phyloP scores from a whole-genome alignment of 2,113 vertebrate genomes.

The Astur gentilis region DNA sequence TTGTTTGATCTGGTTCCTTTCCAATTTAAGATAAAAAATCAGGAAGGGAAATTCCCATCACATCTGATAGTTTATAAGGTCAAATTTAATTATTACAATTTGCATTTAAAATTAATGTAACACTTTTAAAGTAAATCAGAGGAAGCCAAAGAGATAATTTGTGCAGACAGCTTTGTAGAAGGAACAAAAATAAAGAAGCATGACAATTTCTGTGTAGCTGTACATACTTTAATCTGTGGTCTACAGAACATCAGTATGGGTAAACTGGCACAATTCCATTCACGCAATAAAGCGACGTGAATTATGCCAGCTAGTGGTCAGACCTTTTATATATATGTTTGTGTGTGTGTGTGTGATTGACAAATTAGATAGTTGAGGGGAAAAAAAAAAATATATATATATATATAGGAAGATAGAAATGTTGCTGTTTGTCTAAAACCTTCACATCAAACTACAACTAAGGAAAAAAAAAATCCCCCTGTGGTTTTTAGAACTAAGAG shows the following conservation, averaged over 20 bases:
- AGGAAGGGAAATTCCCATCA: constrained; percentile 52
- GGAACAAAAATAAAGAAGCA: constrained; percentile 25
- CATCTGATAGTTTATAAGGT: constrained; percentile 52
- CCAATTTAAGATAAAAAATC: constrained; percentile 50
- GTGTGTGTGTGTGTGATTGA: not conserved
- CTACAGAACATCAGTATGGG: not conserved
- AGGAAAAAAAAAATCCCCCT: not conserved
- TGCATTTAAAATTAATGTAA: constrained; percentile 41
- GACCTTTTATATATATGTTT: not conserved
- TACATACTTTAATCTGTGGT: not conserved
- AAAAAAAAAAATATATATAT: not conserved
- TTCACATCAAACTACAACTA: not conserved
- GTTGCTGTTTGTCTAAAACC: not conserved
- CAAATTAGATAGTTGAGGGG: not conserved
- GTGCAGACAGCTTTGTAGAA: constrained; percentile 26
- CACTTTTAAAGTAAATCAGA: constrained; percentile 35
- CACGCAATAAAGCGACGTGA: not conserved
- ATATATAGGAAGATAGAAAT: not conserved
- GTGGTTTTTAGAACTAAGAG: not conserved
- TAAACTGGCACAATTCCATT: not conserved
- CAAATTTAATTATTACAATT: constrained; percentile 61
- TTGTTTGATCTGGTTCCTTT: constrained; percentile 60
- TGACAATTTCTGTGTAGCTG: not conserved
- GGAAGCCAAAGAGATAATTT: constrained; percentile 33
- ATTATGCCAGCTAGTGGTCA: not conserved